Base-by-base conservation (phyloP, 2,888 invertebrate genomes). In the Temnothorax ravouxi region DNA sequence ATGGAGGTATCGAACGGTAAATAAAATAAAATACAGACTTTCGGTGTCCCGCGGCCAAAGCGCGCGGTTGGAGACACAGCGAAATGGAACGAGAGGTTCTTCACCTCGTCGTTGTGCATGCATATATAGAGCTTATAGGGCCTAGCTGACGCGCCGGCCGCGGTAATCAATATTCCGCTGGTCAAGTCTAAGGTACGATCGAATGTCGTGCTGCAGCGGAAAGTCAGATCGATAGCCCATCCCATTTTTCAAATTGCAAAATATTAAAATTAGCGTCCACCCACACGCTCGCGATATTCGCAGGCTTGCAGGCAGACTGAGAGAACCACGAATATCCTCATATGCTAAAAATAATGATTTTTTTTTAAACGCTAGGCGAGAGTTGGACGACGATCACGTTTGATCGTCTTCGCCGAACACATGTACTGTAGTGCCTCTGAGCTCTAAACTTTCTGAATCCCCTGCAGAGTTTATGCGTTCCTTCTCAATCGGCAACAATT, bases 11-110 rank as follows among this genome's bases (percentile, higher is more conserved):
- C 56, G 52, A 67, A 25, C 8, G 52, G 41, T 61, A 38, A 67
- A 47, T 47, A 18, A 67, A 67, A 80, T 41, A 41, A 59, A 41
- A 84, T 69, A 64, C 15, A 64, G 29, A 79, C 61, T 61, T 79
- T 79, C 38, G 47, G 34, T 11, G 15, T 21, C 18, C 64, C 44
- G 72, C 52, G 21, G 3, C 21, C 52, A 9, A 69, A 29, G n/a
- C 71, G 72, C 52, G 74, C 85, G 83, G 83, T 83, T 86, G 88
- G 84, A 66, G 77, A 83, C 54, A 86, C 87, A 86, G 59, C 88
- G 86, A 94, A 94, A 88, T 93, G 87, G 93, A 93, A 84, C 94
- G 91, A 83, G 91, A 94, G 94, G 94, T 94, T 94, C 94, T 94
- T 94, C 91, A 94, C 94, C 94, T 89, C 92, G 77, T 76, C 83